phyloP scores from a whole-genome alignment of 1,140 invertebrate species.

The Spodoptera litura region DNA sequence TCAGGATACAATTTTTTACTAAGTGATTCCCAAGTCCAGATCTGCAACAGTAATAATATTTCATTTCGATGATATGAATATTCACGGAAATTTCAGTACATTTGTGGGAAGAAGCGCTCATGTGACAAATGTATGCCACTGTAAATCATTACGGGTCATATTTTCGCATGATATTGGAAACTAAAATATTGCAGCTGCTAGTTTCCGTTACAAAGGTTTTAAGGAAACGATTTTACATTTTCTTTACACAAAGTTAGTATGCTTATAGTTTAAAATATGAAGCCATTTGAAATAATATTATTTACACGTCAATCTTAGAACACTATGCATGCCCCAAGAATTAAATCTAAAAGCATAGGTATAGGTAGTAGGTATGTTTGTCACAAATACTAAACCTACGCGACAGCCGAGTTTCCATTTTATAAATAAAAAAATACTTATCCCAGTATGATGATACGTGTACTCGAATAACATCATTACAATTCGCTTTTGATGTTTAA shows the following conservation, averaged over 20 bases:
- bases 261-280: too few species aligned
- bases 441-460: too few species aligned
- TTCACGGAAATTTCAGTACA: constrained; percentile 25
- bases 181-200: constrained; percentile 24
- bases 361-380: too few species aligned
- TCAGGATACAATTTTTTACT: not conserved
- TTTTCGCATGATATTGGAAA: constrained; percentile 29
- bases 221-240: not conserved
- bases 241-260: too few species aligned
- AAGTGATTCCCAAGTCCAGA: not conserved
- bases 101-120: constrained; percentile 27
- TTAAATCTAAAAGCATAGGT: too few species aligned
- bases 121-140: constrained; percentile 34
- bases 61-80: constrained; percentile 26
- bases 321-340: too few species aligned
- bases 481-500: not conserved
- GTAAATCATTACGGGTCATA: constrained; percentile 27
- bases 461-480: too few species aligned
- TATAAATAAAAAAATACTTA: too few species aligned
- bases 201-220: not conserved
- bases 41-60: constrained; percentile 11
- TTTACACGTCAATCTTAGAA: too few species aligned
- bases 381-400: not conserved
- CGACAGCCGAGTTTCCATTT: too few species aligned
- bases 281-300: not conserved